Evolutionary conservation across 2,797 vertebrate species (phyloP), one percentile per base, ranked within the genome.

Genomic region (Otus scops): DNA sequence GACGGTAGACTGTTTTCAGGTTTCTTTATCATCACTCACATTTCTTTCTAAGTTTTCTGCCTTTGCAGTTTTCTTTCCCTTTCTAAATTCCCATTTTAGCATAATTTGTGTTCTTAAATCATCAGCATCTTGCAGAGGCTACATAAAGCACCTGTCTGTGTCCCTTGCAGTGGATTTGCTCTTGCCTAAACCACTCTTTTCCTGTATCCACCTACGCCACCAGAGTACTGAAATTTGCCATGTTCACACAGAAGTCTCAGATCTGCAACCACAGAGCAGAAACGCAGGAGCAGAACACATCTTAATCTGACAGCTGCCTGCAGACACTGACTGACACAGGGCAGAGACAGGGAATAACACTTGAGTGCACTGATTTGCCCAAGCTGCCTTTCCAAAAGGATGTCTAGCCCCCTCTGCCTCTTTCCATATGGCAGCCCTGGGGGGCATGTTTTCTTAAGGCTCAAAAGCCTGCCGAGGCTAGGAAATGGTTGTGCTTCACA

Each of bases 341-440:
- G 50, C 79, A 92, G 61, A 80, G 65, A 61, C 69, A 67, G 50
- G 23, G 43, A 86, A 65, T 53, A 80, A 82, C 80, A 89, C 78
- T 64, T 64, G 48, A 89, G 48, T 45, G 47, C 76, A 43, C 92
- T 84, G 76, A 78, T 95, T 77, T 76, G 76, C 79, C 89, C 68
- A 65, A 59, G 79, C 82, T 94, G 91, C 63, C 56, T 88, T 95
- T 87, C 89, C 78, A 39, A 93, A 92, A 80, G 57, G 68, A 47
- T 79, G 48, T 71, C 50, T 75, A 48, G 30, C 88, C 68, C 38
- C 19, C 47, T 84, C 94, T 89, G 79, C 61, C 57, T 93, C 80
- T 76, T 80, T 63, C 89, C 94, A 80, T 83, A 83, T 74, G 88
- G 90, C 93, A 94, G 88, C 93, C 76, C 84, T 76, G 63, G 81